These are phyloP conservation scores for Cynocephalus volans DNA, from an alignment of 2,113 vertebrate species.

Conservation along the genomic window DNA sequence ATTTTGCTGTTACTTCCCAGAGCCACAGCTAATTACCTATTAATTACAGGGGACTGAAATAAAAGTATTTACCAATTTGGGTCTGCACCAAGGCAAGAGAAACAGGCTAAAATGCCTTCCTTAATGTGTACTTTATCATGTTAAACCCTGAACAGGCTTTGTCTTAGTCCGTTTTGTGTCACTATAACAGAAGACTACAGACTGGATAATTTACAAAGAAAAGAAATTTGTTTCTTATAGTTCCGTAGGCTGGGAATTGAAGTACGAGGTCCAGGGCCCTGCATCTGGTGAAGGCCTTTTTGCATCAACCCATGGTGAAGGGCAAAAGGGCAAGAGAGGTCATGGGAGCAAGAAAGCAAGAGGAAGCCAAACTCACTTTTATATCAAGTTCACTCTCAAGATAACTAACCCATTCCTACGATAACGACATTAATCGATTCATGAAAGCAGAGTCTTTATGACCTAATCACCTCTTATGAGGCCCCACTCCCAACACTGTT, in stretches of 20 bases:
- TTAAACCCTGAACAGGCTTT: slow-evolving; percentile 28
- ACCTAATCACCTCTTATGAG: not conserved
- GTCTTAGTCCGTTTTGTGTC: not conserved
- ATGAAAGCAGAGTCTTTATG: not conserved
- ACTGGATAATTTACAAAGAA: not conserved
- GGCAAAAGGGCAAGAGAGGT: not conserved
- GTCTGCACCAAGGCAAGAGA: slow-evolving; percentile 9
- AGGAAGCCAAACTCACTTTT: not conserved
- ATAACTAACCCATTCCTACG: not conserved
- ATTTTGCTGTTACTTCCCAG: slow-evolving; percentile 66
- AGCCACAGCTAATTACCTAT: slow-evolving; percentile 75
- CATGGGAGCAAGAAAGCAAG: not conserved
- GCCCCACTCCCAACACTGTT: not conserved
- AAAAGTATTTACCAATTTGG: slow-evolving; percentile 30
- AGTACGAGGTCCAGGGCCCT: no score
- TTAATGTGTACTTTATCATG: not conserved
- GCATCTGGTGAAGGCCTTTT: not conserved
- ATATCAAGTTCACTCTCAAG: not conserved
- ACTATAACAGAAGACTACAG: not conserved
- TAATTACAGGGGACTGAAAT: slow-evolving; percentile 74
- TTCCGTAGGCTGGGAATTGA: not conserved
- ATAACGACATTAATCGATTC: not conserved
- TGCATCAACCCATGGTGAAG: not conserved
- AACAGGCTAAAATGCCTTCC: not conserved
- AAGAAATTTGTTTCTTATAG: not conserved